Conservation (phyloP, 2,888 invertebrate species). For the Pheosia gnoma region DNA sequence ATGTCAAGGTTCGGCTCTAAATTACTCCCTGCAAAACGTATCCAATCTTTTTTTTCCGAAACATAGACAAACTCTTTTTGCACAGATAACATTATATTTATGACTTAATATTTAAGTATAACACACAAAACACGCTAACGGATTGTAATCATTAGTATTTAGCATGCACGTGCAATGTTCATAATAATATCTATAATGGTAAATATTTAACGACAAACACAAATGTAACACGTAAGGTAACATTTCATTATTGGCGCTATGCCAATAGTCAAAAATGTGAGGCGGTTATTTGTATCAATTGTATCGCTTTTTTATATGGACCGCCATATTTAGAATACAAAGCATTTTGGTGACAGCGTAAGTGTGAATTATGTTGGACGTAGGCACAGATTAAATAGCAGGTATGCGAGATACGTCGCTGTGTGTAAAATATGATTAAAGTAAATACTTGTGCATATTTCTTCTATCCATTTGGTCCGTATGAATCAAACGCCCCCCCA, state of each 20-base stretch:
- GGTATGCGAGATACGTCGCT: not conserved
- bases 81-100: not conserved
- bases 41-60: too few species aligned
- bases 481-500: too few species aligned
- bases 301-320: not conserved
- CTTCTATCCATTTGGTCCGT: too few species aligned
- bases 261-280: not conserved
- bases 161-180: not conserved
- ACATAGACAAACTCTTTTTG: too few species aligned
- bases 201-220: conserved; percentile 1
- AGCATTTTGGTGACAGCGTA: conserved; percentile 1
- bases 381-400: not conserved
- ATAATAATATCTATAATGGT: not conserved
- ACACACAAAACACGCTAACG: conserved; percentile 5
- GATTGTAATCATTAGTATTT: conserved; percentile 3
- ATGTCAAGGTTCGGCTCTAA: too few species aligned
- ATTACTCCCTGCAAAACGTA: too few species aligned
- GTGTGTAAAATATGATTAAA: not conserved
- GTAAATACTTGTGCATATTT: not conserved
- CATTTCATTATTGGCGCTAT: not conserved
- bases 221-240: not conserved
- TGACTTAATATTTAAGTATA: too few species aligned
- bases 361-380: conserved; percentile 1
- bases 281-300: not conserved
- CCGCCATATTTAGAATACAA: conserved; percentile 2